Evolutionary conservation across 2,888 invertebrate genomes (phyloP), one percentile per base, ranked within the genome.

Genomic region (Tenthredo distinguenda): DNA sequence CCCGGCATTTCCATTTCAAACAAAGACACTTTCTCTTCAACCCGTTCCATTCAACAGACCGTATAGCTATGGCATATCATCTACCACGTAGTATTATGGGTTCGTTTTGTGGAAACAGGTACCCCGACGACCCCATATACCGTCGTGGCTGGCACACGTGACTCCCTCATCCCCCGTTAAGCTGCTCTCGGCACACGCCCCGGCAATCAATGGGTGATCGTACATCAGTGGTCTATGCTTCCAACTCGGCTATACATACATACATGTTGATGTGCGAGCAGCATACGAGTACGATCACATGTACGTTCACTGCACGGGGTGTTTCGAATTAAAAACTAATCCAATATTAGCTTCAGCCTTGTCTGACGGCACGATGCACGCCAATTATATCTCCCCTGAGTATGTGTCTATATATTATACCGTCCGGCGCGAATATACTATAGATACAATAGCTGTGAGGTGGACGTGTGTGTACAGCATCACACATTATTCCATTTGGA

Each of bases 281-380:
- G n/a, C 7, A 12, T 34, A 50, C 55, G 50, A 34, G 50, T 37
- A 34, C 77, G 12, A 50, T 18, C 47, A 65, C 47, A 68, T 79
- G 9, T 21, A 65, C 37, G 26, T 62, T n/a, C 58, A 40, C 34
- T 26, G 86, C 71, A 40, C 76, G 85, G 71, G 86, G 84, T 85
- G 85, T 86, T 87, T 84, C 88, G 86, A 92, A 92, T 92, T 91
- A 92, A 92, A 91, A 92, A 92, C 90, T 91, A 92, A 92, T 92
- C 88, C 89, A 89, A 91, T 90, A 90, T 91, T 88, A 89, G 87
- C 87, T 87, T 85, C 88, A 86, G 87, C 86, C 88, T 86, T 86
- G 87, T 87, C 87, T 87, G 87, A 87, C 87, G 86, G 87, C 87
- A 86, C 87, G 87, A 87, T 86, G 87, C 85, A 87, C 88, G 87